phyloP scores from a whole-genome alignment of 2,113 vertebrate species.

The Oncorhynchus keta region DNA sequence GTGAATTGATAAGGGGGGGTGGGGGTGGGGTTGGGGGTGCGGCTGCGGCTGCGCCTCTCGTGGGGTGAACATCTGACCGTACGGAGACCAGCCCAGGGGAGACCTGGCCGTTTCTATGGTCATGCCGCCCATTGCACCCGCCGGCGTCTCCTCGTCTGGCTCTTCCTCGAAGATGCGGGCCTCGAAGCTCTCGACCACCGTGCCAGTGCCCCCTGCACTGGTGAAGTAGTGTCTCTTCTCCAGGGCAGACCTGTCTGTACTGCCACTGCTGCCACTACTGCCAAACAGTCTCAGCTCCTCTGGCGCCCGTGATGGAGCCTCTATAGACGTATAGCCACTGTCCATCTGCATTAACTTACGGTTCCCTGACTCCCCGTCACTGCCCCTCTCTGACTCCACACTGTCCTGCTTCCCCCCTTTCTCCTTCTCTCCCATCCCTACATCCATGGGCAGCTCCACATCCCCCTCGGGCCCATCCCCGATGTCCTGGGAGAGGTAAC shows the following conservation, averaged over 20 bases:
- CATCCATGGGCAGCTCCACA: slow-evolving; percentile 47
- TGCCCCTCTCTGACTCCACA: slow-evolving; percentile 68
- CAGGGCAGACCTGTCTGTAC: slow-evolving; percentile 67
- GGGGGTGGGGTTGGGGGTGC: slow-evolving; percentile 15
- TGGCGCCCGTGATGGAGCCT: slow-evolving; percentile 81
- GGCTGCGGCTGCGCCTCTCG: slow-evolving; percentile 54
- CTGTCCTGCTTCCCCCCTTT: slow-evolving; percentile 71
- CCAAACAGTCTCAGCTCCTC: slow-evolving; percentile 79
- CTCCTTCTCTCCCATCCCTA: slow-evolving; percentile 19
- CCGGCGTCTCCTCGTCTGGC: slow-evolving; percentile 71
- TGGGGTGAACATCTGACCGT: slow-evolving; percentile 79
- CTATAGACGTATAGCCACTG: slow-evolving; percentile 95
- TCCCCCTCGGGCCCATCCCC: slow-evolving; percentile 61
- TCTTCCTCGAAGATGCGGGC: slow-evolving; percentile 74
- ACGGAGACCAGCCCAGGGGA: slow-evolving; percentile 72
- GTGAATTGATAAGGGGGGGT: slow-evolving; percentile 43
- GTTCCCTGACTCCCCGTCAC: slow-evolving; percentile 78
- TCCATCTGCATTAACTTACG: slow-evolving; percentile 97
- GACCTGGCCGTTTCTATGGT: slow-evolving; percentile 43
- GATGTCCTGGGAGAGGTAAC: slow-evolving; percentile 73
- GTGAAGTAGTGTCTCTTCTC: slow-evolving; percentile 85
- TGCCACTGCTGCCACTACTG: slow-evolving; percentile 38
- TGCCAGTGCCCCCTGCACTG: slow-evolving; percentile 77
- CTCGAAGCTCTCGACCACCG: slow-evolving; percentile 88
- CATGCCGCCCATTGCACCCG: slow-evolving; percentile 61